Conservation (phyloP, 2,113 vertebrate species). For the Dasyprocta punctata region DNA sequence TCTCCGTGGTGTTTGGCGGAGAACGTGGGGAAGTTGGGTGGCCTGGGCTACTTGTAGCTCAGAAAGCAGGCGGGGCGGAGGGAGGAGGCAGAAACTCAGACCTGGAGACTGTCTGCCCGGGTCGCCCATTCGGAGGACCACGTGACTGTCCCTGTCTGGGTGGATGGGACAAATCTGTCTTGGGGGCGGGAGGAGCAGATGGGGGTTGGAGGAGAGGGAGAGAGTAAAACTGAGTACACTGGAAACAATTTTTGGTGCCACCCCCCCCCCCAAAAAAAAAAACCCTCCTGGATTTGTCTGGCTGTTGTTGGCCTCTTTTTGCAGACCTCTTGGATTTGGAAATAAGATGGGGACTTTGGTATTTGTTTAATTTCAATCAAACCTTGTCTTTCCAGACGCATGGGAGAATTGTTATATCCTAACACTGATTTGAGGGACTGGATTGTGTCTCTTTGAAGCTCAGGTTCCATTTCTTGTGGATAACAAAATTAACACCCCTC, state of each 20-base stretch:
- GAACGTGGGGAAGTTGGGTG: neutral
- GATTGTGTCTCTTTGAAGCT: neutral
- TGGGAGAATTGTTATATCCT: neutral
- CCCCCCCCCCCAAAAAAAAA: neutral
- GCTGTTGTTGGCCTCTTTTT: neutral
- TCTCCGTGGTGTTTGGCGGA: accelerated
- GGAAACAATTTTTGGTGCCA: neutral
- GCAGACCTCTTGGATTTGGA: neutral
- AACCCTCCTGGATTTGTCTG: neutral
- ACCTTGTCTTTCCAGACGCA: neutral
- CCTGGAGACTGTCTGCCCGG: neutral
- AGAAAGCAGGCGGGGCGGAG: neutral
- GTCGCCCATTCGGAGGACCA: neutral
- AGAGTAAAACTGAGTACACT: neutral
- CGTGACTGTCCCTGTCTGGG: accelerated
- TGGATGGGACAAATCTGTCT: neutral
- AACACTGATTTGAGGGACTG: neutral
- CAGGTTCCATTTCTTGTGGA: neutral
- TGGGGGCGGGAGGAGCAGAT: neutral
- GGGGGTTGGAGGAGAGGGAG: neutral
- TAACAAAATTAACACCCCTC: neutral
- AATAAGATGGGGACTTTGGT: neutral
- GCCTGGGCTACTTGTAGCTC: neutral
- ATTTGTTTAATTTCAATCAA: neutral
- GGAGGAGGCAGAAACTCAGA: neutral